Conservation (phyloP, 1,140 invertebrate species). For the Bombus confusus region DNA sequence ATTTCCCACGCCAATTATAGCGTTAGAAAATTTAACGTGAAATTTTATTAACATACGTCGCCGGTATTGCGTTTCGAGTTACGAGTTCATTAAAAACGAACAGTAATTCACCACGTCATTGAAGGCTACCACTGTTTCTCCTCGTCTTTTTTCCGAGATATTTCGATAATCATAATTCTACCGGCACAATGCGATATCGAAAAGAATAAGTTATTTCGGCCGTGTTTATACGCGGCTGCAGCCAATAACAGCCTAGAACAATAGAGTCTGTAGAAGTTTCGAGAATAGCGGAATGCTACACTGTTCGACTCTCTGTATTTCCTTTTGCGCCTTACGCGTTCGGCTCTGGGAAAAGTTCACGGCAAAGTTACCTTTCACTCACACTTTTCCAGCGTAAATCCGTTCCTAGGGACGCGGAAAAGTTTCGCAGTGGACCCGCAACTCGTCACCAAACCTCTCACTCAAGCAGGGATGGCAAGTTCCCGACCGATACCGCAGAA, state of each 20-base stretch:
- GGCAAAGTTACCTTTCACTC: conserved; percentile 48
- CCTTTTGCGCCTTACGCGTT: conserved; percentile 2
- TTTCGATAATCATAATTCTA: not conserved
- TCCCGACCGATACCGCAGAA: not conserved
- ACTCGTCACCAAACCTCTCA: not conserved
- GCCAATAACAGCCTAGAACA: conserved; percentile 21
- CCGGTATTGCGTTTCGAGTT: not conserved
- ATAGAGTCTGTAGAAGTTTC: conserved; percentile 49
- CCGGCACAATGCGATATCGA: not conserved
- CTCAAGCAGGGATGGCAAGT: not conserved
- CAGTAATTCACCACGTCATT: not conserved
- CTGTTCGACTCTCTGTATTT: conserved; percentile 3
- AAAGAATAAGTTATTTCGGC: not conserved
- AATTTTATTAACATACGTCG: too few relatives aligned
- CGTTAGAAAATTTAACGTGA: not conserved
- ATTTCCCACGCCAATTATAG: not conserved
- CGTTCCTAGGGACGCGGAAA: conserved; percentile 40
- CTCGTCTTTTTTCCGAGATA: not conserved
- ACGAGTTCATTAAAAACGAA: not conserved
- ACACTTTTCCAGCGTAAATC: conserved; percentile 56
- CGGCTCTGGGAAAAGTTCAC: conserved; percentile 44
- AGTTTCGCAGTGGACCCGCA: conserved; percentile 46
- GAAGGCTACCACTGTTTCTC: not conserved
- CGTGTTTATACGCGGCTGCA: not conserved
- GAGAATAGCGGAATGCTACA: conserved; percentile 56